A percentile compares a stretch with the other conserved stretches of the same genome.
Conservation (phyloP, 2,888 invertebrate species). For the Xanthorhoe designata region DNA sequence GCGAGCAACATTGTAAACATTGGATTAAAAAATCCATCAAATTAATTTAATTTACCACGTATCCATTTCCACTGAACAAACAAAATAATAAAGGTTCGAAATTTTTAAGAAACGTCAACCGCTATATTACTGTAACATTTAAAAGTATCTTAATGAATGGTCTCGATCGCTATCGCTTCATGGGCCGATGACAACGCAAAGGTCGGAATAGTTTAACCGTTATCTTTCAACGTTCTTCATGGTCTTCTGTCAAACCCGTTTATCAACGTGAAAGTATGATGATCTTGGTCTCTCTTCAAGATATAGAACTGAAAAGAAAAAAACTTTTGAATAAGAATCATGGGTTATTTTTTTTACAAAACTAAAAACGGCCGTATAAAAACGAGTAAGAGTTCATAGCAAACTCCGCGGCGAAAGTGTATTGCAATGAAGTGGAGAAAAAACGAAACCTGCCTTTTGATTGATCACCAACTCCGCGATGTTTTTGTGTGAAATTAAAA, state of each 20-base stretch:
- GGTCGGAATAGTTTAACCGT: not conserved
- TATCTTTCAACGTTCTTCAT: not conserved
- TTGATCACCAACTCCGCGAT: constrained; percentile 81
- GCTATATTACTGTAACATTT: not conserved
- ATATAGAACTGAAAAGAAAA: too few species aligned
- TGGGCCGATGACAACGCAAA: not conserved
- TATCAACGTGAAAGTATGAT: too few species aligned
- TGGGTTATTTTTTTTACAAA: not conserved
- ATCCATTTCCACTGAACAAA: constrained; percentile 80
- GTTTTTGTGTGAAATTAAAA: constrained; percentile 85
- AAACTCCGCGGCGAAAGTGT: constrained; percentile 75
- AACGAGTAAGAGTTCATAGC: not conserved
- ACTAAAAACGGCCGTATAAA: not conserved
- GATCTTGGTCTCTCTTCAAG: too few species aligned
- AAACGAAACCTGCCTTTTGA: constrained; percentile 77
- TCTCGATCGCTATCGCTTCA: not conserved
- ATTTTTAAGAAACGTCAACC: constrained; percentile 3
- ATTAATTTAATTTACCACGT: constrained; percentile 78
- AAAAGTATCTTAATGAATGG: not conserved
- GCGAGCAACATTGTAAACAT: constrained; percentile 36
- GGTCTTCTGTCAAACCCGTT: too few species aligned
- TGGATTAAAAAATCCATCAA: constrained; percentile 69
- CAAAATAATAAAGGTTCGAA: constrained; percentile 69
- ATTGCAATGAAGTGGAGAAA: constrained; percentile 80
- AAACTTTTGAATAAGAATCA: too few species aligned